A percentile compares a stretch with the other conserved stretches of the same genome.
Evolutionary conservation across 2,888 invertebrate genomes (phyloP).

Genomic region (Agonopterix alstromeriana): DNA sequence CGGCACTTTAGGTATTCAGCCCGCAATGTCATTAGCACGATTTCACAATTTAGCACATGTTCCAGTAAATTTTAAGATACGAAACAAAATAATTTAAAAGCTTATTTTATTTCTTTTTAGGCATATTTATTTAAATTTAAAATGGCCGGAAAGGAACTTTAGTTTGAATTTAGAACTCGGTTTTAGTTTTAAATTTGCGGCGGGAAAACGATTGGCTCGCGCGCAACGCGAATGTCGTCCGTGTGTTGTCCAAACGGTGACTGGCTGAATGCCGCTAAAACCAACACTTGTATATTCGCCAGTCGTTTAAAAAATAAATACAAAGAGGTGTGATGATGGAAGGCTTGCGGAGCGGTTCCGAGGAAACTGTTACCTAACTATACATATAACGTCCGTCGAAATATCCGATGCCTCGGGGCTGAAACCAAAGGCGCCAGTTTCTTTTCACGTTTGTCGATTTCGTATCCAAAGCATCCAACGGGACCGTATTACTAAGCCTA

Average conservation of each 20-base stretch:
- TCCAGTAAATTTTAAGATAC: conserved; percentile 20
- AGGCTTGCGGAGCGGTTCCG: conserved; percentile 47
- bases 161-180: conserved; percentile 33
- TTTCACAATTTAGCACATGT: conserved; percentile 51
- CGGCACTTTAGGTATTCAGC: conserved; percentile 40
- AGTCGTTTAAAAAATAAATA: conserved; percentile 65
- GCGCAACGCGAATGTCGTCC: conserved; percentile 48
- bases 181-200: conserved; percentile 44
- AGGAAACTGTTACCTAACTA: conserved; percentile 59
- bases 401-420: conserved; percentile 18
- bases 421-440: conserved; percentile 13
- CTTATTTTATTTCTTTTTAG: conserved; percentile 62
- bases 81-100: conserved; percentile 12
- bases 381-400: conserved; percentile 17
- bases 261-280: conserved; percentile 57
- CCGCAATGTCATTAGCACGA: conserved; percentile 42
- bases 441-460: conserved; percentile 10
- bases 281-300: conserved; percentile 65
- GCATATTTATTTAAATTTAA: conserved; percentile 3
- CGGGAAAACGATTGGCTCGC: conserved; percentile 46
- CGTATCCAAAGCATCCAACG: no score
- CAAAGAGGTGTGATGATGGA: conserved; percentile 60
- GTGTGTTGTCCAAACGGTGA: conserved; percentile 60
- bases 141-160: conserved; percentile 26
- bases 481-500: no score